Conservation (phyloP, 2,113 vertebrate species). For the Antechinus flavipes region DNA sequence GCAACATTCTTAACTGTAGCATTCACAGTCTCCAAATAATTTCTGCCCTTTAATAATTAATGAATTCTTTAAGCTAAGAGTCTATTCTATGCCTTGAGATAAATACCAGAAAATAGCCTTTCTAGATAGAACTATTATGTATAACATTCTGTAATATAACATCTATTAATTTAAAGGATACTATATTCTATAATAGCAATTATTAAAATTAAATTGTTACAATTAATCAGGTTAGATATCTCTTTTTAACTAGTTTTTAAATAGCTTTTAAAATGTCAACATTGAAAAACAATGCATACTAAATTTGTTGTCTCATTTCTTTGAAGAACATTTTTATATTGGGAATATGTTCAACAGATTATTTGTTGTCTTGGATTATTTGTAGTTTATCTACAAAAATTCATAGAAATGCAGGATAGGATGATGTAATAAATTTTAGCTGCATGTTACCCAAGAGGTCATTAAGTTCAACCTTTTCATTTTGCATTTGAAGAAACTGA, state of each 20-base stretch:
- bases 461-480: neutral
- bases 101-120: slow-evolving; percentile 28
- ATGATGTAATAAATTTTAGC: neutral
- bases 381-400: neutral
- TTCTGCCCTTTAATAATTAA: neutral
- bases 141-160: neutral
- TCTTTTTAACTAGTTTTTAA: neutral
- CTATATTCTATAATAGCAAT: neutral
- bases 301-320: neutral
- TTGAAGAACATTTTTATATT: neutral
- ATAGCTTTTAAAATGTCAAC: neutral
- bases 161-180: slow-evolving; percentile 10
- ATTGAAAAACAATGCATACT: neutral
- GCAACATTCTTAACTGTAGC: neutral
- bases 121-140: neutral
- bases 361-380: neutral
- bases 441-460: neutral
- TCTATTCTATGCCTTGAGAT: neutral
- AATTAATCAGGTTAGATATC: neutral
- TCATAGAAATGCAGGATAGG: neutral
- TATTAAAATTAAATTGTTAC: neutral
- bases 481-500: neutral
- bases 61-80: slow-evolving; percentile 9
- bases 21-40: neutral
- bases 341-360: neutral